phyloP scores from a whole-genome alignment of 2,113 vertebrate genomes.

The Circaetus gallicus region DNA sequence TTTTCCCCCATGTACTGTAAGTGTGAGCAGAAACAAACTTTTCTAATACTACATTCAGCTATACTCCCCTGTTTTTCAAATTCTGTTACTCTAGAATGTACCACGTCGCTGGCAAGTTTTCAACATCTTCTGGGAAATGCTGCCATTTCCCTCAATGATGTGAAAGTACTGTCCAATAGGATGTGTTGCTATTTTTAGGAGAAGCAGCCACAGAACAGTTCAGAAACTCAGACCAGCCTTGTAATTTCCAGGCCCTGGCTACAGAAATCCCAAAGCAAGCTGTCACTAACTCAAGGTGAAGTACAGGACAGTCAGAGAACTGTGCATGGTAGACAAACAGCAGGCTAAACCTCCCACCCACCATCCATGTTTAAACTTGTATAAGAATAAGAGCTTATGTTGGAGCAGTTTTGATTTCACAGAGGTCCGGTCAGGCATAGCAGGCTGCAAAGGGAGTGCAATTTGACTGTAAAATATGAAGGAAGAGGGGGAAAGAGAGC shows the following conservation, averaged over 20 bases:
- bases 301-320: neutral
- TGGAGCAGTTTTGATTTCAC: conserved; percentile 16
- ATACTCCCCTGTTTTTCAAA: neutral
- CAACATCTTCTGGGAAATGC: neutral
- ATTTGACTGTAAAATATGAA: neutral
- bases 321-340: rapidly evolving
- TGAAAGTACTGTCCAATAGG: neutral
- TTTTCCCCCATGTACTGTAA: neutral
- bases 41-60: neutral
- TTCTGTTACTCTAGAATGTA: neutral
- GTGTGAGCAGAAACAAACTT: neutral
- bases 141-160: neutral
- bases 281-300: neutral
- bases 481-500: neutral
- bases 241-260: neutral
- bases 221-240: neutral
- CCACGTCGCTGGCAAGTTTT: neutral
- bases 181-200: neutral
- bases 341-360: neutral
- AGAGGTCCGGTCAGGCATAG: neutral
- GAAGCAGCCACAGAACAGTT: neutral
- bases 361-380: neutral
- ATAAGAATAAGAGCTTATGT: neutral
- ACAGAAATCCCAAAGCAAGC: neutral
- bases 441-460: neutral